Base-by-base conservation (phyloP, 2,888 invertebrate genomes). In the Actias luna region DNA sequence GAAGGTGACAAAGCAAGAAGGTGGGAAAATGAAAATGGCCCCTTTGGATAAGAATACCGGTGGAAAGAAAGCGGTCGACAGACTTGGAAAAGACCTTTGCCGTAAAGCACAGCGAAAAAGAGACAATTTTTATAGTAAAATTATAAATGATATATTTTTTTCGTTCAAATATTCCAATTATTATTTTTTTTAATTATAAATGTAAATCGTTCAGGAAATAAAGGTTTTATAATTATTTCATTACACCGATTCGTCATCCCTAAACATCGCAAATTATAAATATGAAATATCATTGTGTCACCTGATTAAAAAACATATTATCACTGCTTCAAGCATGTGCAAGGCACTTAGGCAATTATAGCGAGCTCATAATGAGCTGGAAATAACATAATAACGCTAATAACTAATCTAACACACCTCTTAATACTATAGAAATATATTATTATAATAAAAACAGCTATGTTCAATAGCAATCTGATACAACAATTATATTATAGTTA, bases 341-440 rank as follows among this genome's bases (percentile, higher is more conserved):
- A 50, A 50, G 46, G 46, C 46, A 50, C 46, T 50, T 50, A 25
- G 46, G 46, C 25, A 50, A 50, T 50, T 4, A 22, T 22, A 25
- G 46, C 22, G 46, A 25, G 12, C 22, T 25, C 10, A 16, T 50
- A 22, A 25, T 14, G 25, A 50, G 12, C 46, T 50, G 46, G 22
- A 50, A 22, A 25, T 50, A 50, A 50, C 25, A 50, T 50, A 50
- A 50, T 25, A 50, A 25, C 46, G 22, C 22, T 50, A n/a, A n/a
- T n/a, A n/a, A n/a, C n/a, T n/a, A n/a, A n/a, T n/a, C n/a, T n/a
- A 22, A 22, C 3, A 12, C 12, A 50, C 12, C 12, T 50, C 25
- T 50, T 25, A 50, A 50, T 8, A 50, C 12, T 50, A 50, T 50
- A 50, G 22, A 25, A 50, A 50, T 42, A 46, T 46, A 46, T 50